These are phyloP conservation scores for Melangyna quadrimaculata DNA, from an alignment of 2,888 invertebrate genomes.

Conservation along the genomic window DNA sequence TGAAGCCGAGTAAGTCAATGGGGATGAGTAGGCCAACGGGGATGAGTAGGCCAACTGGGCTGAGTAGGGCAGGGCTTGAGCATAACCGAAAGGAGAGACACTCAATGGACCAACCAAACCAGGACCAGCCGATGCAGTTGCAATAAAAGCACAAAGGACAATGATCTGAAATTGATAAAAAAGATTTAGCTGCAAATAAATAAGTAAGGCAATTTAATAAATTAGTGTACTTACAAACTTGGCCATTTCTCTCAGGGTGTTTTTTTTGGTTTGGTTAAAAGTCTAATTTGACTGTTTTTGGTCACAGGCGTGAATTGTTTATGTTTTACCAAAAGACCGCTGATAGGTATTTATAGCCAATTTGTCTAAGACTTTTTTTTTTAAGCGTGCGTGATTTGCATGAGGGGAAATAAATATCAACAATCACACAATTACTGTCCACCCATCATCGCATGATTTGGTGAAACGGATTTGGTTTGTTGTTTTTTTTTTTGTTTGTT, in stretches of 20 bases:
- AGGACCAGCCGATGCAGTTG: conserved; percentile 62
- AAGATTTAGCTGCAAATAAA: background rate
- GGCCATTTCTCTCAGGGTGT: conserved; percentile 40
- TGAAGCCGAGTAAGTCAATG: conserved; percentile 74
- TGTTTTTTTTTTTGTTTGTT: conserved; percentile 8
- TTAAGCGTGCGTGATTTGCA: conserved; percentile 61
- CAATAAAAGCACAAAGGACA: conserved; percentile 60
- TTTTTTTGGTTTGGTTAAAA: background rate
- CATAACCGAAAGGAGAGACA: conserved; percentile 45
- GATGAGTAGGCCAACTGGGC: conserved; percentile 75
- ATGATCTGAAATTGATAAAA: conserved; percentile 43
- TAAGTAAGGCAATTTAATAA: background rate
- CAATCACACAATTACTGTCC: background rate
- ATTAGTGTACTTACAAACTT: conserved; percentile 60
- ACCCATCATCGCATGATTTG: conserved; percentile 46
- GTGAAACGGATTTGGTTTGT: conserved; percentile 39
- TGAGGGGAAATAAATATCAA: conserved; percentile 43
- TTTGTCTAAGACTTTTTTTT: conserved; percentile 43
- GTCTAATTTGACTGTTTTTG: conserved; percentile 54
- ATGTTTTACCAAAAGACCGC: conserved; percentile 43
- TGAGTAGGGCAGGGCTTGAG: conserved; percentile 73
- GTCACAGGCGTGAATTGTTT: conserved; percentile 61
- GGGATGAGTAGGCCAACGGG: conserved; percentile 73
- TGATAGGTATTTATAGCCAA: conserved; percentile 64
- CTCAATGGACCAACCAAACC: conserved; percentile 43